Evolutionary conservation across 2,888 invertebrate genomes (phyloP).

Genomic region (Diaphora mendica): DNA sequence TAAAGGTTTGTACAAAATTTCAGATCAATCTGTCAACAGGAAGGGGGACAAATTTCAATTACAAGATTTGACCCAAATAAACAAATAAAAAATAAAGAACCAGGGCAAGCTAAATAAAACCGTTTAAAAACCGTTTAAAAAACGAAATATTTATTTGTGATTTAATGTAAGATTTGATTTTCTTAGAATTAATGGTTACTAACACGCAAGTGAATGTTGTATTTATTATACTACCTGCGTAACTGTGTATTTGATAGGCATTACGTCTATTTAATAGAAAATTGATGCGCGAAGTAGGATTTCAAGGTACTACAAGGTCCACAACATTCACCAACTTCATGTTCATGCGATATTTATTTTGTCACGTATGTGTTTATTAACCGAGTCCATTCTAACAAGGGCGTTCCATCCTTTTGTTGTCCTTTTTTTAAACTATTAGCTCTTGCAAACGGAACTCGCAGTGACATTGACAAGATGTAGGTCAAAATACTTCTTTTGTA

Average conservation of each 20-base stretch:
- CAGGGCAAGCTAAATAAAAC: too few species aligned
- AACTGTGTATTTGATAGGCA: background rate
- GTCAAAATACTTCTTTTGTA: slow-evolving; percentile 12
- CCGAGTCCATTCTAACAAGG: slow-evolving; percentile 17
- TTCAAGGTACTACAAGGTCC: slow-evolving; percentile 41
- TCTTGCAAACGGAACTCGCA: slow-evolving; percentile 17
- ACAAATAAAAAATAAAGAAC: too few species aligned
- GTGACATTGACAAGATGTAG: slow-evolving; percentile 23
- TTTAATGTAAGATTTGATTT: background rate
- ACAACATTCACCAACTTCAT: slow-evolving; percentile 45
- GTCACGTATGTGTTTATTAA: slow-evolving; percentile 17
- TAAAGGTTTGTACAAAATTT: too few species aligned
- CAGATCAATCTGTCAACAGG: too few species aligned
- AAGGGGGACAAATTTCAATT: too few species aligned
- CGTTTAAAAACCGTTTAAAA: too few species aligned
- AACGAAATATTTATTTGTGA: too few species aligned
- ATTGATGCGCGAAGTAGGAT: background rate
- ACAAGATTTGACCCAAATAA: too few species aligned
- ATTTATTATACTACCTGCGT: background rate
- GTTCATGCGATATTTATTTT: slow-evolving; percentile 13
- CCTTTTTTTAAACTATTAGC: slow-evolving; percentile 16
- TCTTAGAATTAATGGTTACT: background rate
- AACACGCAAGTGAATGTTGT: background rate
- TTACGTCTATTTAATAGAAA: background rate
- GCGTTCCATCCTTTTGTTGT: slow-evolving; percentile 22